Conservation (phyloP, 2,888 invertebrate genomes). For the Drosophila suboccidentalis region DNA sequence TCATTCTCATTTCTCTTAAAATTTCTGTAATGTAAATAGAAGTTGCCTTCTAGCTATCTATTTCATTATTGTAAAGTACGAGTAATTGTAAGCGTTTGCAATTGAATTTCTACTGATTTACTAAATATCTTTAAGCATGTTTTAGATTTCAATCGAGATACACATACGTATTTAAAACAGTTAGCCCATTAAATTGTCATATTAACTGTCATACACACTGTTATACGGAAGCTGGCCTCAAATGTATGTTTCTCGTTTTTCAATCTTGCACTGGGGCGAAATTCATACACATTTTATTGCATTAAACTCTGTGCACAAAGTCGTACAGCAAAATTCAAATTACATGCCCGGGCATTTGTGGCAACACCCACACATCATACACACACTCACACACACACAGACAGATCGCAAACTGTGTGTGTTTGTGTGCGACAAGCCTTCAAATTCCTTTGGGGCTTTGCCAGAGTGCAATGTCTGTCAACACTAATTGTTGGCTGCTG, state of each 20-base stretch:
- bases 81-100: background rate
- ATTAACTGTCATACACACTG: slow-evolving; percentile 24
- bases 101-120: background rate
- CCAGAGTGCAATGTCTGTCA: slow-evolving; percentile 76
- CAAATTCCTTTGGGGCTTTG: slow-evolving; percentile 70
- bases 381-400: slow-evolving; percentile 2
- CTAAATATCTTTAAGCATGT: background rate
- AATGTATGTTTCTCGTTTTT: slow-evolving; percentile 11
- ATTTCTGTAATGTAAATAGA: too few relatives aligned
- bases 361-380: slow-evolving; percentile 30
- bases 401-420: slow-evolving; percentile 19
- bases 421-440: slow-evolving; percentile 58
- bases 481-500: slow-evolving; percentile 77
- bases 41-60: too few relatives aligned
- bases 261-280: slow-evolving; percentile 10
- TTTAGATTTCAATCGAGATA: background rate
- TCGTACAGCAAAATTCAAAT: slow-evolving; percentile 39
- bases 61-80: too few relatives aligned
- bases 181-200: slow-evolving; percentile 16
- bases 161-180: background rate
- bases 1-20: too few relatives aligned
- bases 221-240: background rate
- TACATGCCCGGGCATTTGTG: slow-evolving; percentile 39
- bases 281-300: slow-evolving; percentile 29
- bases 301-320: slow-evolving; percentile 15